Conservation (phyloP, 1,140 invertebrate genomes). For the Euschistus heros region DNA sequence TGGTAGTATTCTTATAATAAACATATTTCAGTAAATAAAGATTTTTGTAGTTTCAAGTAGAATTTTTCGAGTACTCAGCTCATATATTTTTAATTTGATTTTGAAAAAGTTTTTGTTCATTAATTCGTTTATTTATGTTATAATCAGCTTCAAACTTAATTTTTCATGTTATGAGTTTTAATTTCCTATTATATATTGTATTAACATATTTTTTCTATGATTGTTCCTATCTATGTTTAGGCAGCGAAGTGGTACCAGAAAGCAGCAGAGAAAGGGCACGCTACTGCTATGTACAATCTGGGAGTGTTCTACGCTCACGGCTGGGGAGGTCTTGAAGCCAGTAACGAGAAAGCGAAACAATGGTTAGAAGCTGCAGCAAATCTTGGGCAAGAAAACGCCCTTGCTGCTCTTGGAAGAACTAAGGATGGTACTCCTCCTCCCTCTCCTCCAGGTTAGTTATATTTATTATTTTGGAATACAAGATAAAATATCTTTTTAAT, state of each 20-base stretch:
- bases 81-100: too few relatives aligned
- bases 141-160: too few relatives aligned
- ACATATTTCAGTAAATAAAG: too few relatives aligned
- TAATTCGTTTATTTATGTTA: background rate
- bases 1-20: too few relatives aligned
- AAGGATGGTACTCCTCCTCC: background rate
- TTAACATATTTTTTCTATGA: too few relatives aligned
- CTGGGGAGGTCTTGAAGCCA: constrained; percentile 40
- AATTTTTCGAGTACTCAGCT: too few relatives aligned
- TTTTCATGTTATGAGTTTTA: too few relatives aligned
- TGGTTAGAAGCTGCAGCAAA: constrained; percentile 45
- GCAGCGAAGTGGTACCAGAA: constrained; percentile 47
- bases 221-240: constrained; percentile 32
- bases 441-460: background rate
- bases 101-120: too few relatives aligned
- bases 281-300: constrained; percentile 50
- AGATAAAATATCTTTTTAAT: too few relatives aligned
- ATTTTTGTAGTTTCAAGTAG: too few relatives aligned
- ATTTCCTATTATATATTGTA: too few relatives aligned
- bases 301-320: constrained; percentile 52
- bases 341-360: constrained; percentile 38
- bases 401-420: constrained; percentile 38
- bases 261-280: constrained; percentile 45
- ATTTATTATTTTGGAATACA: constrained; percentile 39
- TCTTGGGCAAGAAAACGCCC: constrained; percentile 45